These are phyloP conservation scores for Metridium senile DNA, from an alignment of 92 coral and sea anemone species.

Conservation along the genomic window DNA sequence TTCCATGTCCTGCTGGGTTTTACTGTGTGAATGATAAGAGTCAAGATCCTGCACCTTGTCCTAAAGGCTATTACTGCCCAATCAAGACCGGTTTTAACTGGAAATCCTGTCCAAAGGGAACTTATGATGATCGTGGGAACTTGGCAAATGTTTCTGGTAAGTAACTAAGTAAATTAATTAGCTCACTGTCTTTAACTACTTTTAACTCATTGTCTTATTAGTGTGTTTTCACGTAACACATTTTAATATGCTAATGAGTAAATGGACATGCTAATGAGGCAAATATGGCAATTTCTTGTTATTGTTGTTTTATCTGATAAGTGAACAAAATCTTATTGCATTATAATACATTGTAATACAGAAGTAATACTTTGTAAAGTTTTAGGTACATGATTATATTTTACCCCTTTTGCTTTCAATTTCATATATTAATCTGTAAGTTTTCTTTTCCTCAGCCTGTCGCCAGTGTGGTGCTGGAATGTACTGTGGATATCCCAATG, in stretches of 20 bases:
- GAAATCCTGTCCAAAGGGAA: slow-evolving; percentile 90
- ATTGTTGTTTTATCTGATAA: too few relatives aligned
- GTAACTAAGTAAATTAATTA: slow-evolving; percentile 10
- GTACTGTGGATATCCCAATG: slow-evolving; percentile 95
- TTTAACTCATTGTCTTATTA: too few relatives aligned
- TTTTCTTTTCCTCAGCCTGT: slow-evolving; percentile 60
- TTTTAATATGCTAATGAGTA: too few relatives aligned
- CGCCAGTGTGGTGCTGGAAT: slow-evolving; percentile 93
- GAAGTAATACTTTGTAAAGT: too few relatives aligned
- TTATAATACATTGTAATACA: too few relatives aligned
- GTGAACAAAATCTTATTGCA: too few relatives aligned
- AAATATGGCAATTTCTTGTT: too few relatives aligned
- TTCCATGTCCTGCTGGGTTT: slow-evolving; percentile 92
- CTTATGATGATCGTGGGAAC: slow-evolving; percentile 82
- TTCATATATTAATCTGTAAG: not conserved
- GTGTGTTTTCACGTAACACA: too few relatives aligned
- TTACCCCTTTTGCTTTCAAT: too few relatives aligned
- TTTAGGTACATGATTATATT: too few relatives aligned
- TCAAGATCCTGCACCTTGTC: slow-evolving; percentile 92
- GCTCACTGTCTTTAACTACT: not conserved
- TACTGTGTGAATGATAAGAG: slow-evolving; percentile 96
- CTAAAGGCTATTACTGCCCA: slow-evolving; percentile 91
- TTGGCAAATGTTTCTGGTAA: slow-evolving; percentile 82
- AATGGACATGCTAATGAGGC: too few relatives aligned
- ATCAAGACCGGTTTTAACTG: slow-evolving; percentile 87